Evolutionary conservation across 37 sponge, comb jelly and placozoan species (phyloP).

Genomic region (Cladorhizidae sp.): DNA sequence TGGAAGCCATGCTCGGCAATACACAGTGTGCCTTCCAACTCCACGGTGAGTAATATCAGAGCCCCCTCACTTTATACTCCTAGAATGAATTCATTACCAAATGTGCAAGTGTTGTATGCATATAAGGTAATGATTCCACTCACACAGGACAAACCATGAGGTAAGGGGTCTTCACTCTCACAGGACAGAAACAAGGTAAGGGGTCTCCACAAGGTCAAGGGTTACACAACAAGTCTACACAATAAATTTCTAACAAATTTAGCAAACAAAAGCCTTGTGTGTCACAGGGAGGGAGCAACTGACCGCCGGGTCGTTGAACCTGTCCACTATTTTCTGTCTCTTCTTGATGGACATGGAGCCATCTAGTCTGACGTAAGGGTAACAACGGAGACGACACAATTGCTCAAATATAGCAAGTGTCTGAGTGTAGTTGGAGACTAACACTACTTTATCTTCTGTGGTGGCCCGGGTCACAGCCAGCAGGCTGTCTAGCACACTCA

Average conservation of each 20-base stretch:
- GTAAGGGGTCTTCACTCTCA: too few relatives aligned
- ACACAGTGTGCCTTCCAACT: too few relatives aligned
- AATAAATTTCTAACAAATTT: too few relatives aligned
- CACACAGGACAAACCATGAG: too few relatives aligned
- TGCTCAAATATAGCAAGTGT: constrained; percentile 95
- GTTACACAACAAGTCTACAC: too few relatives aligned
- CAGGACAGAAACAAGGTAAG: not conserved
- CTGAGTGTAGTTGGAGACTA: constrained; percentile 99
- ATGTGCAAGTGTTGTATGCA: too few relatives aligned
- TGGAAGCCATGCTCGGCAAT: too few relatives aligned
- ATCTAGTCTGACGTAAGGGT: constrained; percentile 91
- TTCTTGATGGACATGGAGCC: constrained; percentile 97
- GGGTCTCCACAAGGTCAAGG: not conserved
- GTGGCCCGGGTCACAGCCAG: constrained; percentile 85
- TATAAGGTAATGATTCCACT: too few relatives aligned
- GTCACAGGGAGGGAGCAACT: not conserved
- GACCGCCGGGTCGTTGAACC: constrained; percentile 89
- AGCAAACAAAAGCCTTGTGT: too few relatives aligned
- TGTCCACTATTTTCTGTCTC: constrained; percentile 93
- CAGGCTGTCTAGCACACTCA: constrained; percentile 89
- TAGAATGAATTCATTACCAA: too few relatives aligned
- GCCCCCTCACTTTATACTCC: too few relatives aligned
- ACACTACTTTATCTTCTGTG: constrained; percentile 94
- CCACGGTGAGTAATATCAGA: too few relatives aligned
- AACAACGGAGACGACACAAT: constrained; percentile 81